phyloP scores from a whole-genome alignment of 1,140 invertebrate species.

The Eriosoma lanigerum region DNA sequence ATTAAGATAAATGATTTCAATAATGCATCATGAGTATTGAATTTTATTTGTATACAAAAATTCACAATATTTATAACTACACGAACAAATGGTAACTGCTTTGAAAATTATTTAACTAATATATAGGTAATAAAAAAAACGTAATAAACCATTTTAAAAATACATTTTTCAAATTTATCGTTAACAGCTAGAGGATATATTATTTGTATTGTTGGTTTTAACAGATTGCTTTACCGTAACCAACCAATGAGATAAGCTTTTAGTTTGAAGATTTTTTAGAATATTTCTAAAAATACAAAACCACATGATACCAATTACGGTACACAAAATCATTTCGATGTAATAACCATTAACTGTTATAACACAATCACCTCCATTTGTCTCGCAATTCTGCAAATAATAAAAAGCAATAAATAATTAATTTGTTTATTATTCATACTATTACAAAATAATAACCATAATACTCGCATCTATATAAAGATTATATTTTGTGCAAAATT shows the following conservation, averaged over 20 bases:
- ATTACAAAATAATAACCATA: too few species aligned
- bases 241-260: neutral
- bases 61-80: too few species aligned
- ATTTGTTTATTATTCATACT: neutral
- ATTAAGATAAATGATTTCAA: too few species aligned
- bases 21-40: too few species aligned
- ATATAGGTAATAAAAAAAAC: too few species aligned
- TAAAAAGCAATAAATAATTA: neutral
- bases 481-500: neutral
- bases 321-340: neutral
- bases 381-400: neutral
- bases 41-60: too few species aligned
- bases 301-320: neutral
- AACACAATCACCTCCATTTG: neutral
- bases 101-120: too few species aligned
- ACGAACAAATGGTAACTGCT: too few species aligned
- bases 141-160: too few species aligned
- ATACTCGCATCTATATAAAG: neutral
- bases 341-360: conserved; percentile 13
- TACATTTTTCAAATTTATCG: too few species aligned
- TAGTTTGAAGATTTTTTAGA: conserved; percentile 18
- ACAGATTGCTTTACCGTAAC: neutral
- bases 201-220: too few species aligned
- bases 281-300: neutral
- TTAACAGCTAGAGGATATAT: too few species aligned